Base-by-base conservation (phyloP, 2,888 invertebrate species). In the Byasa hedistus region DNA sequence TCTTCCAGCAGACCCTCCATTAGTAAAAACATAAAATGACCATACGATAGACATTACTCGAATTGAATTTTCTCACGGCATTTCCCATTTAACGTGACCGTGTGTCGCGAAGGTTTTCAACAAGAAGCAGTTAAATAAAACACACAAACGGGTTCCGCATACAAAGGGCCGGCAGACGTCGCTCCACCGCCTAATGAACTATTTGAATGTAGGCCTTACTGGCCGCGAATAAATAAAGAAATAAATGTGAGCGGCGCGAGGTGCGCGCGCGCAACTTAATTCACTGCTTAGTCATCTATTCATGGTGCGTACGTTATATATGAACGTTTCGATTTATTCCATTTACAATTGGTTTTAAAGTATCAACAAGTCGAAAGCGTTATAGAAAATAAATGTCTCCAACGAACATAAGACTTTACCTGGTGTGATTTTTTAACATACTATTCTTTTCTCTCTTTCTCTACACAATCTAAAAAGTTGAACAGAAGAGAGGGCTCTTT, bases 121-220 rank as follows among this genome's bases (percentile, higher is more conserved):
- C 87, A 83, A 82, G 79, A 75, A 78, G 76, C 76, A 76, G 79
- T 84, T 77, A 78, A 81, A 84, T 85, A 85, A 85, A 86, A 78
- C 75, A 81, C 78, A 72, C 75, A 74, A 79, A 85, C 86, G 79
- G 72, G 75, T 70, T 77, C 74, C 78, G 89, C 89, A 89, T 89
- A 89, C 81, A 86, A 87, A 90, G 80, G 81, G 83, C 78, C 76
- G 74, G 66, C 60, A 82, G 82, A 79, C 82, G 82, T 83, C 82
- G 79, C 77, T 76, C 75, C 75, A 72, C 74, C 76, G 79, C 74
- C 81, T 91, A 91, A 91, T 90, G 85, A 89, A 86, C 89, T 82
- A 91, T 91, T 90, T 89, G 87, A 90, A 91, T 91, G 89, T 89
- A 84, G 85, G 81, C 81, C 86, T 85, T 82, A 89, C 85, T 85